Base-by-base conservation (phyloP, 2,113 vertebrate species). In the Verasper variegatus region DNA sequence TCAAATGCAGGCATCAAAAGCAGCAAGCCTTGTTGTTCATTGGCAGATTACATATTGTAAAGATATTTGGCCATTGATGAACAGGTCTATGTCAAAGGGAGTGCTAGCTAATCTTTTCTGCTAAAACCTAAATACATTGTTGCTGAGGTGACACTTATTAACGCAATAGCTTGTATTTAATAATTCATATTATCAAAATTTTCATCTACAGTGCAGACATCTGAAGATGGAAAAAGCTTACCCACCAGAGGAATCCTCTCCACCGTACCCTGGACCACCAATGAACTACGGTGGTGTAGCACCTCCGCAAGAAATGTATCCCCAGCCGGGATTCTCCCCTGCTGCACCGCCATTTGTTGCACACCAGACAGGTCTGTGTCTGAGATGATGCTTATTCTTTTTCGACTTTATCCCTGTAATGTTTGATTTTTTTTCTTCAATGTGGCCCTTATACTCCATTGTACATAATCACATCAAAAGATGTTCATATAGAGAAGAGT, bases 191-290 rank as follows among this genome's bases (percentile, higher is more conserved):
- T 15, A 18, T 47, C 17, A 52, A 20, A 54, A 4, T 0, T 49
- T n/a, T 27, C 31, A 47, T 4, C 18, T 11, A 45, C 31, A 81
- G 26, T 49, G 17, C 62, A 40, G 11, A 67, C 56, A 55, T 80
- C 45, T 83, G 47, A 88, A 82, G 66, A 92, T 92, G 91, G 84
- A 92, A 27, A 91, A 89, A 64, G 85, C 71, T 55, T 27, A 78
- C 45, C 80, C 68, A 21, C 64, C 77, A 52, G 23, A 76, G 4
- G 85, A 90, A 0, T 11, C 80, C n/a, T 80, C 90, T 52, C 90
- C 90, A 20, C 85, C 90, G 1, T 93, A 92, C 71, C 85, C 90
- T 1, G 90, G 84, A 24, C 89, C 86, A 11, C 88, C 82, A 15
- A 0, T 79, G 18, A 62, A 47, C 72, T 83, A 88, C 31, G 76